These are phyloP conservation scores for Petroica traversi DNA, from an alignment of 2,113 vertebrate species.

Conservation along the genomic window DNA sequence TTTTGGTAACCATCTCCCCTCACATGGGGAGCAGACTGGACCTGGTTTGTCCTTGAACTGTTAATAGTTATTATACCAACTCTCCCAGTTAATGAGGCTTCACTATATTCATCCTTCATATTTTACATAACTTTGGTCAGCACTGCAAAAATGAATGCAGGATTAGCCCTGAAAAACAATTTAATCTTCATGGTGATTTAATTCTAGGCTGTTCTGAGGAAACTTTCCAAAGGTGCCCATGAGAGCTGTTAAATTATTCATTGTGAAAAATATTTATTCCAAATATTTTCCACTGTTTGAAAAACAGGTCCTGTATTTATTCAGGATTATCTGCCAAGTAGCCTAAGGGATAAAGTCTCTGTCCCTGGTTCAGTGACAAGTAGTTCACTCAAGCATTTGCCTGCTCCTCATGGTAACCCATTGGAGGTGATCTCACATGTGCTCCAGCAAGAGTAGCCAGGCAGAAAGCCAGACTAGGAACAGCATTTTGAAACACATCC, in stretches of 20 bases:
- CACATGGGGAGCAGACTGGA: neutral
- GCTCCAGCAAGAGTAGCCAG: neutral
- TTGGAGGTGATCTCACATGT: neutral
- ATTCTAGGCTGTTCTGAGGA: neutral
- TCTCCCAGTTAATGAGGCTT: neutral
- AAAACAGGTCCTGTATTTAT: neutral
- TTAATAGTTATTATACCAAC: neutral
- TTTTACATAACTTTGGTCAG: neutral
- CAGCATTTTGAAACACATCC: neutral
- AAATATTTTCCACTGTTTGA: neutral
- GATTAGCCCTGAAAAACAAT: constrained; percentile 5
- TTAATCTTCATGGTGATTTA: neutral
- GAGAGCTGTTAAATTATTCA: constrained; percentile 42
- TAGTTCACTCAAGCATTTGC: neutral
- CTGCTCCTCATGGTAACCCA: neutral
- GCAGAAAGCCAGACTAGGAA: neutral
- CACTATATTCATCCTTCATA: neutral
- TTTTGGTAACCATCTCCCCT: neutral
- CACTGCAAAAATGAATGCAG: neutral
- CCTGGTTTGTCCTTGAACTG: neutral
- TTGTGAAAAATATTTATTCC: constrained; percentile 15
- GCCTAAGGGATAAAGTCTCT: neutral
- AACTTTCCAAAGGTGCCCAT: constrained; percentile 18
- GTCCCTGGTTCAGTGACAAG: neutral
- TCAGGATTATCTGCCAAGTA: neutral